These are phyloP conservation scores for Malacoraja senta DNA, from an alignment of 2,797 vertebrate species.

Conservation along the genomic window DNA sequence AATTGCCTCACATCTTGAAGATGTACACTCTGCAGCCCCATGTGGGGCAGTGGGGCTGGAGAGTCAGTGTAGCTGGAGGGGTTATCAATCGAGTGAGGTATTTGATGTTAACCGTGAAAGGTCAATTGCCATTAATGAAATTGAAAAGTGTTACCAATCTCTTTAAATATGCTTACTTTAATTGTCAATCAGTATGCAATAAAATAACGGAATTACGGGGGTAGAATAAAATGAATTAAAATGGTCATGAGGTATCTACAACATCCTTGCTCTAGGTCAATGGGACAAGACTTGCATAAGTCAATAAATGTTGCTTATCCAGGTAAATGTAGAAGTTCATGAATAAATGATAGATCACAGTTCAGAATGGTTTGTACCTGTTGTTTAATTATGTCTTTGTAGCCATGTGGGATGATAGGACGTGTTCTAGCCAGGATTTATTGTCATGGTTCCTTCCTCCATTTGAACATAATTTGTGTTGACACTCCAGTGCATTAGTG, in stretches of 20 bases:
- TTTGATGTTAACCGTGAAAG: no score
- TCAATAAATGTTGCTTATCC: constrained; percentile 97
- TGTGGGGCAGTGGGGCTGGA: no score
- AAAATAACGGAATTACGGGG: constrained; percentile 97
- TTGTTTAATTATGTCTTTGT: neutral
- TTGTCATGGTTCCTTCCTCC: no score
- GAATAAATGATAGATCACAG: neutral
- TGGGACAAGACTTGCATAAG: constrained; percentile 83
- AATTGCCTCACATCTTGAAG: no score
- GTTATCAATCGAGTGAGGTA: no score
- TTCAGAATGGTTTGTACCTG: neutral
- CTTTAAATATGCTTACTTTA: neutral
- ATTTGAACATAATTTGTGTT: no score
- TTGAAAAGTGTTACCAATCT: neutral
- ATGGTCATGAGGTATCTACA: constrained; percentile 93
- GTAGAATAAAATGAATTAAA: constrained; percentile 86
- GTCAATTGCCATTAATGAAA: no score
- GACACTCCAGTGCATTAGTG: neutral
- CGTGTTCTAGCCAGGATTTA: no score
- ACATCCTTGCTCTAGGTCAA: constrained; percentile 80
- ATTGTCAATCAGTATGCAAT: constrained; percentile 83
- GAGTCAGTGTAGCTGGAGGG: no score
- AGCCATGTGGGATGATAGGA: neutral
- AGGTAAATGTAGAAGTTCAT: constrained; percentile 54
- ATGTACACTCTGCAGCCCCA: no score